phyloP scores from a whole-genome alignment of 1,140 invertebrate genomes.

The Drosophila kanapiae region DNA sequence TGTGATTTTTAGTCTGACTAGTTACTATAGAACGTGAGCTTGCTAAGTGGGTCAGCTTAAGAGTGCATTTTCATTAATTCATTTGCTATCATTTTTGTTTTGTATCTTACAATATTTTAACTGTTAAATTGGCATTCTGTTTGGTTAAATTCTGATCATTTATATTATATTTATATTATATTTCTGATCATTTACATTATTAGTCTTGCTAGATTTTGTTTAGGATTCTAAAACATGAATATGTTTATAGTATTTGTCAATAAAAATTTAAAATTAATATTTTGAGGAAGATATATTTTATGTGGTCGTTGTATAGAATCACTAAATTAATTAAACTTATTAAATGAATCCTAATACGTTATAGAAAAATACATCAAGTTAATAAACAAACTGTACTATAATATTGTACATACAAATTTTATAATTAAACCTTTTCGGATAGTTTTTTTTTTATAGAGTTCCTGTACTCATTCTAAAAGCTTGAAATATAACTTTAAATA shows the following conservation, averaged over 20 bases:
- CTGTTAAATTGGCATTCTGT: not conserved
- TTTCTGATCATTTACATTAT: not conserved
- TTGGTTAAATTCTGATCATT: not conserved
- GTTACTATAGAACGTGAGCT: not conserved
- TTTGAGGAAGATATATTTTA: not conserved
- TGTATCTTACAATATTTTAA: too few species aligned
- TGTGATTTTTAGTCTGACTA: not conserved
- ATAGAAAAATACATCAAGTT: not conserved
- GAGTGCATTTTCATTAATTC: not conserved
- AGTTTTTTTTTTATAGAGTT: not conserved
- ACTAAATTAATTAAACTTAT: too few species aligned
- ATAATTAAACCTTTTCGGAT: not conserved
- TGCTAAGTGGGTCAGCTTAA: constrained; percentile 4
- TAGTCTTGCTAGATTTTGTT: not conserved
- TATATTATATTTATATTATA: not conserved
- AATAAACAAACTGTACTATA: not conserved
- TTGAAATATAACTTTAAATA: not conserved
- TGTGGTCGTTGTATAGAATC: too few species aligned
- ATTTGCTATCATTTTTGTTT: not conserved
- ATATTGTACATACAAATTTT: not conserved
- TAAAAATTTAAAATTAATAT: not conserved
- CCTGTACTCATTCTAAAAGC: not conserved
- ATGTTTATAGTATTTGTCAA: not conserved
- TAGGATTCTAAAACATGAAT: not conserved
- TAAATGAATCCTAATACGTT: too few species aligned